Conservation (phyloP, 1,140 invertebrate species). For the Hypsibius dujardini region DNA sequence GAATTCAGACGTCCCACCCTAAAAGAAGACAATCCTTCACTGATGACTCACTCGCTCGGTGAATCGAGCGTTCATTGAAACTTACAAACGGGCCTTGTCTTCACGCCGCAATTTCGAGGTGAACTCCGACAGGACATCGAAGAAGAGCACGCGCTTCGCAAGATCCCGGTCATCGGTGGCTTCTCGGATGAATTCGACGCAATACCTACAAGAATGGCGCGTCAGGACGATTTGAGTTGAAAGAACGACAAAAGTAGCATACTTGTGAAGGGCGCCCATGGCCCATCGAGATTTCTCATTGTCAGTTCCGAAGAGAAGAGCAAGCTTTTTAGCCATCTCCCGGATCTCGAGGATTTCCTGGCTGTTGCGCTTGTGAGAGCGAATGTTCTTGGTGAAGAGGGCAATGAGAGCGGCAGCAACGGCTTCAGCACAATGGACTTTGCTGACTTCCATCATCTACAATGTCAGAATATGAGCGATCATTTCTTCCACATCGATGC, state of each 20-base stretch:
- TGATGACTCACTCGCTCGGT: neutral
- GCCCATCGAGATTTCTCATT: neutral
- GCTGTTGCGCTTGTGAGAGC: neutral
- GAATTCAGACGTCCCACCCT: neutral
- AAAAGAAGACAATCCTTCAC: neutral
- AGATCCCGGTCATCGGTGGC: neutral
- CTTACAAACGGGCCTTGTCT: neutral
- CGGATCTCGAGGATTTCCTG: neutral
- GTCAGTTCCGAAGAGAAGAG: neutral
- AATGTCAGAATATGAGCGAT: too few species aligned
- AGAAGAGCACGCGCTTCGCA: neutral
- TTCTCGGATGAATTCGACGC: neutral
- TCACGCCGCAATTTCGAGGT: neutral
- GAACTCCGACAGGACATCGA: slow-evolving; percentile 8
- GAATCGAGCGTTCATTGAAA: neutral
- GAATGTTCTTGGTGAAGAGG: neutral
- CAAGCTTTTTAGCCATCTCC: neutral
- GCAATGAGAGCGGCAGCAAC: neutral
- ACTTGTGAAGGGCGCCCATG: slow-evolving; percentile 15
- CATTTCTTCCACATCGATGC: too few species aligned
- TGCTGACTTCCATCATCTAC: neutral
- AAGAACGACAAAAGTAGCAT: neutral
- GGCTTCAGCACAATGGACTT: neutral
- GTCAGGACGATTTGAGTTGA: neutral
- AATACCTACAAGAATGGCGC: slow-evolving; percentile 10